phyloP scores from a whole-genome alignment of 2,888 invertebrate genomes.

The Hirtodrosophila trivittata region DNA sequence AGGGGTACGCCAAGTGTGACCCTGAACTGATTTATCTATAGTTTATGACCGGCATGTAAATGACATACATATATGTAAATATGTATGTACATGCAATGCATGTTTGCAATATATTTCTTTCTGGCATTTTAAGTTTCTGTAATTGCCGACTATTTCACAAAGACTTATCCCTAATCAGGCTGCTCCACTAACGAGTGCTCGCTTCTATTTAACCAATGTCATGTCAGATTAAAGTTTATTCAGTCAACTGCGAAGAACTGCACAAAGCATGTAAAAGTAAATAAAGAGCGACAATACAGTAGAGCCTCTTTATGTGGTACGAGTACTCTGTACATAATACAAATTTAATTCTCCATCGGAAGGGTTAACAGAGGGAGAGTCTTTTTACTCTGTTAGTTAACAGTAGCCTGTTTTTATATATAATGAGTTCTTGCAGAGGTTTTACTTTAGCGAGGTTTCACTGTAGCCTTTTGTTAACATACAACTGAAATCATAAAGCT shows the following conservation, averaged over 20 bases:
- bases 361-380: no score
- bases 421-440: background rate
- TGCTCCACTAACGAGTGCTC: constrained; percentile 9
- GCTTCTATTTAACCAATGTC: constrained; percentile 19
- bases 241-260: no score
- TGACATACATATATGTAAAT: constrained; percentile 21
- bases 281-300: no score
- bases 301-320: no score
- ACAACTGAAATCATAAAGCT: constrained; percentile 33
- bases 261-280: no score
- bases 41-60: constrained; percentile 56
- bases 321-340: no score
- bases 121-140: constrained; percentile 29
- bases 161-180: constrained; percentile 34
- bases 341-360: no score
- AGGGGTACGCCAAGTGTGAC: constrained; percentile 39
- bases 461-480: background rate
- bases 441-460: background rate
- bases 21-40: constrained; percentile 64
- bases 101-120: constrained; percentile 19
- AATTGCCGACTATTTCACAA: constrained; percentile 37
- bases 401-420: no score
- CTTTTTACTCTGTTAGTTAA: no score
- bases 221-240: constrained; percentile 24
- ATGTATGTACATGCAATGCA: no score